A percentile compares a stretch with the other conserved stretches of the same genome.
phyloP scores from a whole-genome alignment of 2,797 vertebrate genomes.

The Dendrocincla fuliginosa region DNA sequence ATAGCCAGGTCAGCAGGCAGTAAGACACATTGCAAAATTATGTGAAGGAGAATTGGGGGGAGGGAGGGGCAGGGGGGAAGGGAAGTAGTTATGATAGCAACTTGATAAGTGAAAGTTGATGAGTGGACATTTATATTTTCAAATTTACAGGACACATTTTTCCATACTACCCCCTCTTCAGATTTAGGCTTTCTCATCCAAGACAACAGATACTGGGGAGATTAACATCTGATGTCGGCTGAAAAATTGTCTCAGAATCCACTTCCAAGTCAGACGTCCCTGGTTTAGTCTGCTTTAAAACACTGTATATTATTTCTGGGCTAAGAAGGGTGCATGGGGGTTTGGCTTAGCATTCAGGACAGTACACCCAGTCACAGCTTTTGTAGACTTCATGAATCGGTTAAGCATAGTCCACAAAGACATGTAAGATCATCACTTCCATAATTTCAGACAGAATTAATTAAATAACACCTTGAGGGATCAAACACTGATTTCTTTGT shows the following conservation, averaged over 20 bases:
- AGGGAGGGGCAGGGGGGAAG: fast-evolving
- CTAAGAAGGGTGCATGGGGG: background rate
- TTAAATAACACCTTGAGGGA: background rate
- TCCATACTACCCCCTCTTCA: background rate
- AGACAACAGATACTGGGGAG: background rate
- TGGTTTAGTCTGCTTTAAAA: background rate
- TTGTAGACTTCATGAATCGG: background rate
- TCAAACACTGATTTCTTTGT: background rate
- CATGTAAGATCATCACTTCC: background rate
- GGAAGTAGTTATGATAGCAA: background rate
- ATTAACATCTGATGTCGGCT: background rate
- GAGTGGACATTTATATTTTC: background rate
- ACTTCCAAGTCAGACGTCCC: background rate
- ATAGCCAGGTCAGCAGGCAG: background rate
- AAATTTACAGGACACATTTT: background rate
- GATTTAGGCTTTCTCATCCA: background rate
- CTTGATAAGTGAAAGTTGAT: background rate
- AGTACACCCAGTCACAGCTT: background rate
- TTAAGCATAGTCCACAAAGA: background rate
- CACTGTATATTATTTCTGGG: background rate
- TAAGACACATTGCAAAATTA: background rate
- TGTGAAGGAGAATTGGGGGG: fast-evolving
- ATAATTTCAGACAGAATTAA: background rate
- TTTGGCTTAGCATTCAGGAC: background rate
- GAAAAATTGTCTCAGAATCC: background rate